Evolutionary conservation across 35 echinoderm and acorn worm species (phyloP), one percentile per base, ranked within the genome.

Genomic region (Lytechinus pictus): DNA sequence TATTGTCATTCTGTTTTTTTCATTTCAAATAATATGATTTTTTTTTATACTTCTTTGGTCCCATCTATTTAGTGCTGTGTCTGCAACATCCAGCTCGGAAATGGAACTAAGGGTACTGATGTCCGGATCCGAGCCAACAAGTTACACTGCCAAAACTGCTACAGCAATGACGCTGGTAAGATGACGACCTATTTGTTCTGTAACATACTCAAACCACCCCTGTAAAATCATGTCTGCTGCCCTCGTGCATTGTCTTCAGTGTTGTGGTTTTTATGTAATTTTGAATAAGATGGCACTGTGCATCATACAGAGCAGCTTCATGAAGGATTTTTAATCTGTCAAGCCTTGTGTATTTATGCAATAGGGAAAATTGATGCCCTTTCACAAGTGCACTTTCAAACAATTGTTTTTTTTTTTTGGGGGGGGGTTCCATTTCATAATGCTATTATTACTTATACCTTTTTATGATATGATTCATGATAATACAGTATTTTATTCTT

Each of bases 61-160:
- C 72, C 87, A 21, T 11, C 72, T 61, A 13, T 87, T 54, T 55
- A 99, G 98, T 99, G 98, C 86, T 99, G 97, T 95, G 98, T 99
- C 9, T 99, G 98, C 92, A 99, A 96, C 92, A 97, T 99, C 89
- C 97, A 95, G 54, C 98, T 99, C 57, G 98, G 97, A 94, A 99
- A 99, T 79, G 98, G 98, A 52, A 95, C 94, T 89, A 91, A 97
- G 55, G 98, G 98, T 8, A 96, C 98, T 89, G 98, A 99, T 79
- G 98, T 99, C 16, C 96, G 98, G 27, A 99, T 99, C 87, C 91
- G 98, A 94, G 96, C 98, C 52, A 95, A 94, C 71, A 95, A 97
- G 95, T 96, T 99, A 90, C 98, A 99, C 97, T 99, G 98, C 92
- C 98, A 99, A 88, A 99, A 98, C 95, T 99, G 98, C 87, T 99